phyloP scores from a whole-genome alignment of 1,140 invertebrate genomes.

The Diabrotica undecimpunctata region DNA sequence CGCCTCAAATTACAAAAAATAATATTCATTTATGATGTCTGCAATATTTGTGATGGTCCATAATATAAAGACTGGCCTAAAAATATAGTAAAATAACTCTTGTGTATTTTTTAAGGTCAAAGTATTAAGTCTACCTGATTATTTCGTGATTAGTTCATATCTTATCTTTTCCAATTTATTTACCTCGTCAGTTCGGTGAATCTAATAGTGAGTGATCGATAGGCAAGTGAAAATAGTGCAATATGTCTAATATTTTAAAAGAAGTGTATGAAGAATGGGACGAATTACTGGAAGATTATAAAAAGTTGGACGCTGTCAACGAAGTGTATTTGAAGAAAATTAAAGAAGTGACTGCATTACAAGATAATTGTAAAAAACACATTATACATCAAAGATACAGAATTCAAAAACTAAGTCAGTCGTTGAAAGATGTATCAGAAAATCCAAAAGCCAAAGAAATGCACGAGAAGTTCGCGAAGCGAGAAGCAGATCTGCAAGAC shows the following conservation, averaged over 20 bases:
- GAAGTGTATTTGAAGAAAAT: constrained; percentile 78
- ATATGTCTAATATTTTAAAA: constrained; percentile 14
- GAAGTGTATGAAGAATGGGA: constrained; percentile 61
- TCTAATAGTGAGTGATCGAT: neutral
- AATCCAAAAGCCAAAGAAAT: constrained; percentile 55
- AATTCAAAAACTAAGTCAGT: constrained; percentile 70
- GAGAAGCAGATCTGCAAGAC: constrained; percentile 73
- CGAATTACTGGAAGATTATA: constrained; percentile 68
- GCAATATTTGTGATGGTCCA: no score
- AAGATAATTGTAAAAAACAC: constrained; percentile 81
- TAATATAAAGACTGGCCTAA: no score
- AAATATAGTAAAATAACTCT: no score
- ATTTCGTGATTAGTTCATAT: constrained; percentile 1
- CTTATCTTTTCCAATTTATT: constrained; percentile 7
- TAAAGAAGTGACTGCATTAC: constrained; percentile 74
- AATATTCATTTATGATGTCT: no score
- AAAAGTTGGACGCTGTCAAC: constrained; percentile 67
- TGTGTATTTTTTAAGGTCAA: neutral
- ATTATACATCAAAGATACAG: constrained; percentile 85
- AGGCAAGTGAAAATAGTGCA: neutral
- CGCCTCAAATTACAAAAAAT: no score
- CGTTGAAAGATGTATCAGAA: constrained; percentile 52
- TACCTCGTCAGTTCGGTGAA: neutral
- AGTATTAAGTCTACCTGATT: constrained; percentile 12
- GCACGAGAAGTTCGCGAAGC: constrained; percentile 67